Conservation (phyloP, 2,888 invertebrate genomes). For the Rhabditoides inermis region DNA sequence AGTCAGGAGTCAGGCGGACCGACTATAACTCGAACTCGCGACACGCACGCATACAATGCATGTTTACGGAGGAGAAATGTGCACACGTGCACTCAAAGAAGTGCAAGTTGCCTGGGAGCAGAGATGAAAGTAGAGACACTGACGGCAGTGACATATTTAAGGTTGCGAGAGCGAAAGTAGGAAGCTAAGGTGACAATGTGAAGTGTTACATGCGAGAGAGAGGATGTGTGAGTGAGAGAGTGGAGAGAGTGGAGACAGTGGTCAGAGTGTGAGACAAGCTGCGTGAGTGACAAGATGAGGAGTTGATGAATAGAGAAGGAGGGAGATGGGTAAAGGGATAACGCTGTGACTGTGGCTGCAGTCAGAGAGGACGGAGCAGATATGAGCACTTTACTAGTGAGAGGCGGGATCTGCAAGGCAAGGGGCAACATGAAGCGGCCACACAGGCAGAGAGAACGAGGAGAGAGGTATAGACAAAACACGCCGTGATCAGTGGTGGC, state of each 20-base stretch:
- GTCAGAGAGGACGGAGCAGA: background rate
- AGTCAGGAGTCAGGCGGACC: too few relatives aligned
- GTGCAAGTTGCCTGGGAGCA: background rate
- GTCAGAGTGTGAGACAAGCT: slow-evolving; percentile 1
- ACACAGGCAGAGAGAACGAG: too few relatives aligned
- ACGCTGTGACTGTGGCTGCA: background rate
- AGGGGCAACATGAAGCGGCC: too few relatives aligned
- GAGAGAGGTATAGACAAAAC: too few relatives aligned
- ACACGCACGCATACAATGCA: background rate
- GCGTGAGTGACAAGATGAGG: background rate
- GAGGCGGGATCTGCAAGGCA: too few relatives aligned
- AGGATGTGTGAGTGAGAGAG: slow-evolving; percentile 1
- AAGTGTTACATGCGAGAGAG: background rate
- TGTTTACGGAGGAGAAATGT: background rate
- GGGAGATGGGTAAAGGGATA: background rate
- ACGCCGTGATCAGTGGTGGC: too few relatives aligned
- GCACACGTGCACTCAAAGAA: background rate
- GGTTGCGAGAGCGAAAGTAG: background rate
- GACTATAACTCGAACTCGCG: too few relatives aligned
- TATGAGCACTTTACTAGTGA: background rate
- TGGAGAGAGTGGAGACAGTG: background rate
- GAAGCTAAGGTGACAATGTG: background rate
- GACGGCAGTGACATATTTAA: background rate
- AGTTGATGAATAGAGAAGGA: background rate
- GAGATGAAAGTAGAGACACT: background rate